Evolutionary conservation across 2,113 vertebrate species (phyloP), one percentile per base, ranked within the genome.

Genomic region (Trogon surrucura): DNA sequence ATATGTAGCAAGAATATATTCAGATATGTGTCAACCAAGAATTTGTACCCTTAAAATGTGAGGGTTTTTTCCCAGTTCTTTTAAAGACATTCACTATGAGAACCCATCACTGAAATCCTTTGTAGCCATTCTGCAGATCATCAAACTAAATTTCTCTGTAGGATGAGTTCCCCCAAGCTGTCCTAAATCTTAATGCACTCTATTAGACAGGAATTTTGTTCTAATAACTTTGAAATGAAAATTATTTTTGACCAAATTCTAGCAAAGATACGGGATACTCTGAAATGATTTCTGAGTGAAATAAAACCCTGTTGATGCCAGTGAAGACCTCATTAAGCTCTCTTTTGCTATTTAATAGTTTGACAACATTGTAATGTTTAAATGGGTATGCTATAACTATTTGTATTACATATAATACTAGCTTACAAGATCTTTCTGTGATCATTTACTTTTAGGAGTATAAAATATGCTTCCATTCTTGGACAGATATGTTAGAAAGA

Each of bases 61-160:
- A 13, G 10, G 10, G 8, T 6, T 9, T 30, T 8, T 16, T 21
- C 2, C 27, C 16, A 38, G 1, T 65, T 2, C 5, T 44, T 74
- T 72, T 18, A 41, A 62, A 84, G 45, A 29, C 9, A 26, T 58
- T 56, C 8, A 18, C 14, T 62, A 9, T 54, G 7, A 70, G 5
- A 23, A 38, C 9, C 9, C 16, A 25, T 61, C 44, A 64, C 10
- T 73, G 32, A 75, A 56, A 16, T 64, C 11, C 16, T 83, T 75
- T 56, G 12, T 5, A 77, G 41, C 23, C 7, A 41, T 80, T 84
- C 22, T 56, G 8, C 48, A 53, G 20, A 38, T 16, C 17, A 66
- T 50, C n/a, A 91, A 47, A 53, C 5, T n/a, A 70, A 77, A 69
- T 53, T 88, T 7, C 9, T 83, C 48, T 13, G 10, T 16, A 50